A percentile compares a stretch with the other conserved stretches of the same genome.
These are phyloP conservation scores for Enteromius paludinosus DNA, from an alignment of 2,797 vertebrate species.

Conservation along the genomic window DNA sequence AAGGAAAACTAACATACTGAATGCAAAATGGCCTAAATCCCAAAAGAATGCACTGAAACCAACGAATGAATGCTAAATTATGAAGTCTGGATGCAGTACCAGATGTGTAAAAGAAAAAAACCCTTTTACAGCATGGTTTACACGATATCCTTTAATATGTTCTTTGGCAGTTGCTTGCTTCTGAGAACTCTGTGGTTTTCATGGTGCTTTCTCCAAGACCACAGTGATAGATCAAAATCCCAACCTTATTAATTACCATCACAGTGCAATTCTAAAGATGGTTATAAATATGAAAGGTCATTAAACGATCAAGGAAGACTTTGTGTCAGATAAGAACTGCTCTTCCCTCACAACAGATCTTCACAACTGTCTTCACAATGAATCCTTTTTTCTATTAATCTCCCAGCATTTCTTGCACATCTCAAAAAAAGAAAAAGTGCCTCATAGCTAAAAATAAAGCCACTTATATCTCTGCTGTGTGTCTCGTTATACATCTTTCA, in stretches of 20 bases:
- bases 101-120: background rate
- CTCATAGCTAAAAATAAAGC: constrained; percentile 40
- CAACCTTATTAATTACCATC: constrained; percentile 13
- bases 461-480: constrained; percentile 62
- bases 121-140: background rate
- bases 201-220: constrained; percentile 5
- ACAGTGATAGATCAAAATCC: constrained; percentile 14
- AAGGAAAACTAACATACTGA: background rate
- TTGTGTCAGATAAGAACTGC: constrained; percentile 20
- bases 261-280: background rate
- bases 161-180: constrained; percentile 2
- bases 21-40: background rate
- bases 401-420: constrained; percentile 49
- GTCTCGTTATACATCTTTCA: constrained; percentile 61
- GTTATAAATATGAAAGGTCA: constrained; percentile 14
- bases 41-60: background rate
- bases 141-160: background rate
- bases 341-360: constrained; percentile 10
- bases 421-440: constrained; percentile 14
- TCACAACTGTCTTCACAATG: constrained; percentile 37
- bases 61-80: background rate
- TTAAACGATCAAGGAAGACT: constrained; percentile 11
- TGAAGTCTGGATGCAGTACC: background rate
- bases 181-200: background rate
- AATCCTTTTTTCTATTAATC: constrained; percentile 40